Percentiles rank a stretch among this genome's conserved stretches.
phyloP scores from a whole-genome alignment of 2,888 invertebrate genomes.

The Philaethria dido region DNA sequence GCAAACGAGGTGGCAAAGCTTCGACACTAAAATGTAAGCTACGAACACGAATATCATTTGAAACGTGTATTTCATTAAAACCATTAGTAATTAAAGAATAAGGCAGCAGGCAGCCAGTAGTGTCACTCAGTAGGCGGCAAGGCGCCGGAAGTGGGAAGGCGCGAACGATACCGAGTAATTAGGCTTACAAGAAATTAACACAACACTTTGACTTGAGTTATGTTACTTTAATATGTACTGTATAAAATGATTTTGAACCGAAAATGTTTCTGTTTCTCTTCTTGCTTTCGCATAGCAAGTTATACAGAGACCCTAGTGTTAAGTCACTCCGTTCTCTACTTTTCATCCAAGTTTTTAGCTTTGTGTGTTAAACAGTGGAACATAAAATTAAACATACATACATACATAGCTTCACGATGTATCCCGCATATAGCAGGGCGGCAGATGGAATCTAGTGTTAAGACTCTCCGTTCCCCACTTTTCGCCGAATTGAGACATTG shows the following conservation, averaged over 20 bases:
- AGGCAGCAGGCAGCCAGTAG: slow-evolving; percentile 1
- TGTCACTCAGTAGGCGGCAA: slow-evolving; percentile 22
- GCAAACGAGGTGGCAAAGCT: slow-evolving; percentile 10
- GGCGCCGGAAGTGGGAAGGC: slow-evolving; percentile 6
- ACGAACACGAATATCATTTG: slow-evolving; percentile 15
- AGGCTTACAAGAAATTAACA: slow-evolving; percentile 73
- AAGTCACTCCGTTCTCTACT: too few species aligned
- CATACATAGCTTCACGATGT: too few species aligned
- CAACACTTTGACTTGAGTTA: slow-evolving; percentile 23
- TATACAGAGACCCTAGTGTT: too few species aligned
- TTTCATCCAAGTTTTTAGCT: too few species aligned
- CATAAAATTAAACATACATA: too few species aligned
- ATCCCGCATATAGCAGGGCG: too few species aligned
- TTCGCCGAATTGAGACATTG: too few species aligned
- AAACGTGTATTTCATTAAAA: slow-evolving; percentile 23
- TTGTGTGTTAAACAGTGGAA: too few species aligned
- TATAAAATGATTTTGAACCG: not conserved
- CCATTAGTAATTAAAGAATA: slow-evolving; percentile 35
- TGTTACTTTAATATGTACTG: slow-evolving; percentile 5
- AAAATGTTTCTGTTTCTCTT: too few species aligned
- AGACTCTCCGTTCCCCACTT: too few species aligned
- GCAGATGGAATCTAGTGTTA: too few species aligned
- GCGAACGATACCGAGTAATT: slow-evolving; percentile 62
- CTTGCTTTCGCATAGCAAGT: too few species aligned
- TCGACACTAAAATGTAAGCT: slow-evolving; percentile 11